phyloP scores from a whole-genome alignment of 2,888 invertebrate genomes.

The Phortica magna region DNA sequence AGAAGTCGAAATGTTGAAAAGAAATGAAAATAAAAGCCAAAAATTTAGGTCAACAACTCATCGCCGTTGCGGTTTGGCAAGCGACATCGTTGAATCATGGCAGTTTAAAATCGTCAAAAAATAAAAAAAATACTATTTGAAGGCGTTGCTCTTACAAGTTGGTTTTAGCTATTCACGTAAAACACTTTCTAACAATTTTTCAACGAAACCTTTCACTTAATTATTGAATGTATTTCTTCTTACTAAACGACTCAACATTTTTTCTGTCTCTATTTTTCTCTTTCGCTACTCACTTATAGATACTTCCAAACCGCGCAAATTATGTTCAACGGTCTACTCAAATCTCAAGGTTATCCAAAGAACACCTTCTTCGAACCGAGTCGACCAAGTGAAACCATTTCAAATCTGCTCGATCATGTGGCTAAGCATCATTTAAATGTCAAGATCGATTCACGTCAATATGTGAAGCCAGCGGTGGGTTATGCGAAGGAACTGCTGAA shows the following conservation, averaged over 20 bases:
- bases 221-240: constrained; percentile 7
- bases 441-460: constrained; percentile 85
- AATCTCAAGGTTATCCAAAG: constrained; percentile 87
- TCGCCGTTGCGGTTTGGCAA: background rate
- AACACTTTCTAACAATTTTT: constrained; percentile 25
- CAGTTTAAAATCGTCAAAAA: too few species aligned
- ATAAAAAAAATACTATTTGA: constrained; percentile 3
- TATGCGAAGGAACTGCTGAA: constrained; percentile 86
- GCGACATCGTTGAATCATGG: too few species aligned
- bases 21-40: constrained; percentile 39
- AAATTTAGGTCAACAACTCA: constrained; percentile 43
- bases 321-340: constrained; percentile 86
- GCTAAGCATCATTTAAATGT: constrained; percentile 85
- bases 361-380: constrained; percentile 83
- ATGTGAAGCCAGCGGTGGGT: constrained; percentile 86
- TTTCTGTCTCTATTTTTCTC: constrained; percentile 28
- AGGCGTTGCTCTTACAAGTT: background rate
- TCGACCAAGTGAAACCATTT: constrained; percentile 85
- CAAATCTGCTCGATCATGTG: constrained; percentile 83
- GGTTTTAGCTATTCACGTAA: background rate
- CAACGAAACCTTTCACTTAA: constrained; percentile 60
- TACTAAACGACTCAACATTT: constrained; percentile 20
- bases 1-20: constrained; percentile 5
- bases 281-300: constrained; percentile 76
- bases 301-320: constrained; percentile 85